Base-by-base conservation (phyloP, 2,888 invertebrate species). In the Onchidella celtica region DNA sequence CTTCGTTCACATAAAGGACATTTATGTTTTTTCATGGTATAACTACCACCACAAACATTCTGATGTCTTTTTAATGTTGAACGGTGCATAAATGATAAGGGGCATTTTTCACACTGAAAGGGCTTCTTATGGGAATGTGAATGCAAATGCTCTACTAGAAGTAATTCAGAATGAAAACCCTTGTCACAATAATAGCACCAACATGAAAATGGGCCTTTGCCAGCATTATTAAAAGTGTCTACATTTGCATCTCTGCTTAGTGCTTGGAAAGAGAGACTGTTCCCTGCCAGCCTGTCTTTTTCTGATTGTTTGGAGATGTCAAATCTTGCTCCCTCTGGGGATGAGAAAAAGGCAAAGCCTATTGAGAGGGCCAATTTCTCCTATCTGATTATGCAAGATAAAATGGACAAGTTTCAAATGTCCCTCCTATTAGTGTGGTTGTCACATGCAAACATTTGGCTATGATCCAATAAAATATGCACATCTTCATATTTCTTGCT, bases 101-200 rank as follows among this genome's bases (percentile, higher is more conserved):
- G 40, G 29, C 75, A 75, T 47, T 75, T 81, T 17, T 61, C 69
- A 75, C 81, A 81, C 24, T 75, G 55, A 32, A 81, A 81, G 47
- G 81, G 81, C 32, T 81, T 81, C 32, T 63, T 34, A 47, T 68
- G 68, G 34, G 61, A 27, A 47, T 68, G 75, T 34, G 38, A n/a
- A 38, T 17, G 69, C 24, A 81, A 32, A 66, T 81, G 81, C 57
- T 81, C 47, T 11, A 70, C 75, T 69, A 81, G 70, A 9, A 69
- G 69, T 9, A 74, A n/a, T 24, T 81, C 81, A 63, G 81, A 81
- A 47, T 68, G 11, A 59, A 81, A 81, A n/a, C 66, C 61, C 34
- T 74, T 75, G 32, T 81, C 70, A 81, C 81, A 81, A 59, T 75
- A 61, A 73, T 57, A 75, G 34, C 81, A 81, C 81, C 75, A 81